phyloP scores from a whole-genome alignment of 1,140 invertebrate species.

The Eurosta solidaginis region DNA sequence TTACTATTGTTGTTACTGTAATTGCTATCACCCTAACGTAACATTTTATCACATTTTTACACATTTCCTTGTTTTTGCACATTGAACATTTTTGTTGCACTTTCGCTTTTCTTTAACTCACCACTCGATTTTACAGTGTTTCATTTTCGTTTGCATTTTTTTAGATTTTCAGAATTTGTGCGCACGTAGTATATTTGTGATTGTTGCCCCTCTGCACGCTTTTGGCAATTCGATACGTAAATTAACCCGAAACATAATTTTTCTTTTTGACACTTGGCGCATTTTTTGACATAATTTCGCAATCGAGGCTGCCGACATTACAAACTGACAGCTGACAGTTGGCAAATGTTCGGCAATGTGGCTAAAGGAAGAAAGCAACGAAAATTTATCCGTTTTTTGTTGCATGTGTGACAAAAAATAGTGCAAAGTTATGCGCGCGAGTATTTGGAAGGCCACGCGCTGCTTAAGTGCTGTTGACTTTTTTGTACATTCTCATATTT shows the following conservation, averaged over 20 bases:
- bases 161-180: neutral
- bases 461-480: neutral
- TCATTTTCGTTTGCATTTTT: neutral
- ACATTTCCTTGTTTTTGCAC: neutral
- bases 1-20: neutral
- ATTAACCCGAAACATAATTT: slow-evolving; percentile 28
- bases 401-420: neutral
- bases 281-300: slow-evolving; percentile 30
- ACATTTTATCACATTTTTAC: neutral
- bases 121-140: too few relatives aligned
- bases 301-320: neutral
- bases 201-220: neutral
- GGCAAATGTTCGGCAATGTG: slow-evolving; percentile 7
- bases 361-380: too few relatives aligned
- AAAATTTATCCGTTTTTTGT: too few relatives aligned
- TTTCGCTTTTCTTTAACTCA: neutral
- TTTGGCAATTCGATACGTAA: slow-evolving; percentile 27
- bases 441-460: neutral
- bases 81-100: neutral
- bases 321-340: slow-evolving; percentile 22
- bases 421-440: neutral
- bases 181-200: neutral
- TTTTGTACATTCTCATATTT: neutral
- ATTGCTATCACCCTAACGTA: neutral
- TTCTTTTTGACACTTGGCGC: slow-evolving; percentile 35